Evolutionary conservation across 2,113 vertebrate species (phyloP).

Genomic region (Todiramphus chloris): DNA sequence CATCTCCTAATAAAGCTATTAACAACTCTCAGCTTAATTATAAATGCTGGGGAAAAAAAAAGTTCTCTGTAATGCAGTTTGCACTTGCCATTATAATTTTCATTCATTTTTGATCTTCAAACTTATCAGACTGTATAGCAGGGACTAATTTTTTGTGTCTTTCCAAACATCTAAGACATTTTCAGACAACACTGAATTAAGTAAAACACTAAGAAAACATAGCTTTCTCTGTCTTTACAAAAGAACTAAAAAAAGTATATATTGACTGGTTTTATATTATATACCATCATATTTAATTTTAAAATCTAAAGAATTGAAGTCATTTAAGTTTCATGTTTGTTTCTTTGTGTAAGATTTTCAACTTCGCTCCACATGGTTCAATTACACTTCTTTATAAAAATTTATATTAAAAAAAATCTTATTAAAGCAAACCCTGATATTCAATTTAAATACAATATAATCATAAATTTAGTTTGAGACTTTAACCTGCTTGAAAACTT

Average conservation of each 20-base stretch:
- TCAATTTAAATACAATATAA: conserved; percentile 63
- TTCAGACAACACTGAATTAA: not conserved
- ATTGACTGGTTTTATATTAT: not conserved
- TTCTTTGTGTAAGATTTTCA: not conserved
- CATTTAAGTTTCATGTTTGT: not conserved
- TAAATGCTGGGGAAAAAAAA: not conserved
- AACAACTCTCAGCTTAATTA: not conserved
- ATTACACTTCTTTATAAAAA: not conserved
- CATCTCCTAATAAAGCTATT: not conserved
- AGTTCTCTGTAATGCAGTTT: not conserved
- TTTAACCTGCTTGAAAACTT: conserved; percentile 66
- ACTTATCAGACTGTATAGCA: not conserved
- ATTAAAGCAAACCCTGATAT: conserved; percentile 42
- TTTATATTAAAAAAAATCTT: not conserved
- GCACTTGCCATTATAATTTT: not conserved
- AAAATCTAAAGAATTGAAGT: not conserved
- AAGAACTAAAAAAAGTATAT: not conserved
- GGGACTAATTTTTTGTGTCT: not conserved
- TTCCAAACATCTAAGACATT: not conserved
- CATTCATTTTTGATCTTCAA: not conserved
- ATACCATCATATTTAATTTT: not conserved
- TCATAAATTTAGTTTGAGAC: conserved; percentile 60
- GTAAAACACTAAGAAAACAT: not conserved
- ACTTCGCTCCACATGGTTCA: not conserved
- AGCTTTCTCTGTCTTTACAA: not conserved